phyloP scores from a whole-genome alignment of 2,797 vertebrate genomes.

The Passerculus sandwichensis region DNA sequence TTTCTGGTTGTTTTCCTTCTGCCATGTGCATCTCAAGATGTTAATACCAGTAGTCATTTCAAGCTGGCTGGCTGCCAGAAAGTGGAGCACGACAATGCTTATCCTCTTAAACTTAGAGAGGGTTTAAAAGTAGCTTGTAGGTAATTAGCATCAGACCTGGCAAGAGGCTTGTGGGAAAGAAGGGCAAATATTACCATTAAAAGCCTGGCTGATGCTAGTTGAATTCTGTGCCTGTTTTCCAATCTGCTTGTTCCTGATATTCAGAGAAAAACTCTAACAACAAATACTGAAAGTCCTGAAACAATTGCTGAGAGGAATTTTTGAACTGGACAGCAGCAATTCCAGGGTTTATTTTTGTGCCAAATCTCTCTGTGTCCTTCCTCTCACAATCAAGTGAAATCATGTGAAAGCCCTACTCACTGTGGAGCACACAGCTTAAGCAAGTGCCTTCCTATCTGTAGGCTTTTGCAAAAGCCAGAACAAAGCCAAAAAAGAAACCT shows the following conservation, averaged over 20 bases:
- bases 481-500: neutral
- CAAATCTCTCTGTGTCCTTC: neutral
- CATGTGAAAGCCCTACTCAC: accelerated
- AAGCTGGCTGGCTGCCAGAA: conserved; percentile 40
- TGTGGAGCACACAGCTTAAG: neutral
- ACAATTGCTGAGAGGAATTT: neutral
- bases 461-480: neutral
- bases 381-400: neutral
- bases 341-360: neutral
- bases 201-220: neutral
- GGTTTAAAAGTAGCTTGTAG: conserved; percentile 17
- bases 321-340: neutral
- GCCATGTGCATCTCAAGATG: neutral
- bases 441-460: neutral
- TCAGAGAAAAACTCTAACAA: neutral
- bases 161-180: neutral
- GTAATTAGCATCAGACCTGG: conserved; percentile 1
- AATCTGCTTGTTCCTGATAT: neutral
- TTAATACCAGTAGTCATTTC: conserved; percentile 43
- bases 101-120: conserved; percentile 42
- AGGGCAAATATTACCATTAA: neutral
- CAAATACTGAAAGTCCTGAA: neutral
- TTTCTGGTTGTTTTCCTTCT: conserved; percentile 48
- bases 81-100: neutral
- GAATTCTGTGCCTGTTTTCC: neutral